Base-by-base conservation (phyloP, 2,113 vertebrate genomes). In the Diphyllodes magnificus region DNA sequence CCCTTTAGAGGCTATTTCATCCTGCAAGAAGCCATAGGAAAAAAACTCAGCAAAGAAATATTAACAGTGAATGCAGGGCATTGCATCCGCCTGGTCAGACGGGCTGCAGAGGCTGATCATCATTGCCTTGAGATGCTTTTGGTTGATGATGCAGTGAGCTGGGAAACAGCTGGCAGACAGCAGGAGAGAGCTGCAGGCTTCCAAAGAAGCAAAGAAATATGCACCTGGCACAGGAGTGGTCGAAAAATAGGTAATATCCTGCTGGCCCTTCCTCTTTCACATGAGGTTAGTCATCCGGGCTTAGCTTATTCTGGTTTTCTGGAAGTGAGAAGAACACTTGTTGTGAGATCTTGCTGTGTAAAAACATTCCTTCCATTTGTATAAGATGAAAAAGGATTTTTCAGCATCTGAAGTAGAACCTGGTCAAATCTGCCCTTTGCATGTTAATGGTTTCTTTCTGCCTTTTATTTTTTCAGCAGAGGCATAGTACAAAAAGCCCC, bases 91-190 rank as follows among this genome's bases (percentile, higher is more conserved):
- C 49, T 44, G 49, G 30, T 40, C 40, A 56, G 53, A n/a, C 0
- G 8, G 63, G 63, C 61, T 76, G 70, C 5, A 5, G 44, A 30
- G 35, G n/a, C 9, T 47, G 24, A 94, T 97, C 59, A 92, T 88
- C 82, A 35, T 91, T 40, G 97, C 97, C 88, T 97, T 95, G 57
- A 97, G 87, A 57, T 97, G 97, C 92, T 97, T 98, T 93, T 97
- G 97, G 90, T 95, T 95, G n/a, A 96, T 96, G 57, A 95, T 95
- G 64, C 96, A 97, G 45, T 96, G 97, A 60, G 97, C 96, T 90
- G 98, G 97, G 66, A 98, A 40, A 13, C 95, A 97, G 27, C 97
- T 98, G 19, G 95, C 97, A 75, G 98, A 97, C 97, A 89, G 97
- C 97, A 81, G 97, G 97, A 95, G 96, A 97, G 91, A 25, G 97